Evolutionary conservation across 2,113 vertebrate species (phyloP).

Genomic region (Triplophysa siluroides): DNA sequence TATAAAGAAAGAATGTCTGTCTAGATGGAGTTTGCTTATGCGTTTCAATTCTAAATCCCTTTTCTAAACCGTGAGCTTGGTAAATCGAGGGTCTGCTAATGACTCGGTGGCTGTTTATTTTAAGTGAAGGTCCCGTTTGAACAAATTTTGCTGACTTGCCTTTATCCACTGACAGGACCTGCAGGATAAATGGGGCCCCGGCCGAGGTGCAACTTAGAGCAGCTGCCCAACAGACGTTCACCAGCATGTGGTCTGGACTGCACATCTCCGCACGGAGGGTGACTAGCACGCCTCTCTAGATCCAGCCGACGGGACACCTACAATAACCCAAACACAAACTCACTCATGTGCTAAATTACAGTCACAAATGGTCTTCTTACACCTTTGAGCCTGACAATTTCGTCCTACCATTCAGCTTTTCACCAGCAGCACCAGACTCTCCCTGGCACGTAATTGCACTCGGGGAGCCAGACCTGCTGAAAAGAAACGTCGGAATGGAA

Average conservation of each 20-base stretch:
- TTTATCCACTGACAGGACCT: constrained; percentile 1
- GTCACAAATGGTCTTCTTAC: constrained; percentile 29
- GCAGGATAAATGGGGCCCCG: constrained; percentile 10
- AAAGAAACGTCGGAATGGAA: constrained; percentile 14
- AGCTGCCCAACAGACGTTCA: background rate
- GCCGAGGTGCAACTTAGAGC: constrained; percentile 5
- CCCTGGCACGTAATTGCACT: constrained; percentile 25
- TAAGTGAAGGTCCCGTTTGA: background rate
- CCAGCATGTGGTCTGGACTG: constrained; percentile 1
- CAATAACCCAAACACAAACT: constrained; percentile 25
- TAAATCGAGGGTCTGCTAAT: background rate
- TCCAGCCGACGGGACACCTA: constrained; percentile 27
- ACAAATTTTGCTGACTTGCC: constrained; percentile 20
- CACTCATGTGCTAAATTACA: constrained; percentile 43
- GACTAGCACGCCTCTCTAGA: background rate
- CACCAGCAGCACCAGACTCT: constrained; percentile 7
- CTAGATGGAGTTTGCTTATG: background rate
- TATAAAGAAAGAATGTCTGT: constrained; percentile 13
- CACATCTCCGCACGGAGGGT: background rate
- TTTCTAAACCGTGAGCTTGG: background rate
- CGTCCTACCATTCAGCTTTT: constrained; percentile 33
- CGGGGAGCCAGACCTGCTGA: background rate
- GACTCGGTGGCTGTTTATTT: constrained; percentile 15
- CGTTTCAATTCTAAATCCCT: background rate
- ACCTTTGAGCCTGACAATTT: constrained; percentile 38